A percentile compares a stretch with the other conserved stretches of the same genome.
Conservation (phyloP, 2,888 invertebrate genomes). For the Macaria notata region DNA sequence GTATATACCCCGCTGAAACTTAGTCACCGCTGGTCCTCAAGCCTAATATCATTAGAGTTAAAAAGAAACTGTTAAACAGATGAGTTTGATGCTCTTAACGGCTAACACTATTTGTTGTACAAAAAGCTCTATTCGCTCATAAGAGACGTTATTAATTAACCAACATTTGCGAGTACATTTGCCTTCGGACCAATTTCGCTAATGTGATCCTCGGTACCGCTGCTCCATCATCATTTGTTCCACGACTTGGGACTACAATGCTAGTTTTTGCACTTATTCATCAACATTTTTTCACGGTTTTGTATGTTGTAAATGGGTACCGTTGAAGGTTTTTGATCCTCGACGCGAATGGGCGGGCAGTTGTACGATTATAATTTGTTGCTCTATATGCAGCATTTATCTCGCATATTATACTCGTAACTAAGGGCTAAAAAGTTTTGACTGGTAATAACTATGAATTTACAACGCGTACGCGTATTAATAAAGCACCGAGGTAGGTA, state of each 20-base stretch:
- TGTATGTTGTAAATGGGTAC: conserved; percentile 1
- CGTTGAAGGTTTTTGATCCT: conserved; percentile 15
- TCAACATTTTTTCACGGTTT: conserved; percentile 15
- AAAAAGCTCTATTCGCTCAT: conserved; percentile 19
- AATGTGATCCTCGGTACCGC: conserved; percentile 18
- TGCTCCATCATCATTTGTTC: conserved; percentile 24
- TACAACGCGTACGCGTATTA: too few relatives aligned
- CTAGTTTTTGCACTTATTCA: conserved; percentile 14
- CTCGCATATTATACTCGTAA: too few relatives aligned
- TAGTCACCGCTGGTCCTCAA: not conserved
- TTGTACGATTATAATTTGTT: too few relatives aligned
- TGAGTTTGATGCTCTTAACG: conserved; percentile 26
- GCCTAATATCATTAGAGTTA: not conserved
- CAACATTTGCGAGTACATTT: conserved; percentile 20
- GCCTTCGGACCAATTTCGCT: conserved; percentile 18
- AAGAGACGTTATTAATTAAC: conserved; percentile 20
- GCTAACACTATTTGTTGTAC: conserved; percentile 19
- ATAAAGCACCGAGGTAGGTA: too few relatives aligned
- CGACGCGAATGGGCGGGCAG: too few relatives aligned
- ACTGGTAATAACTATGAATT: too few relatives aligned
- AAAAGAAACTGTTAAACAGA: conserved; percentile 15
- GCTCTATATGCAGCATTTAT: too few relatives aligned
- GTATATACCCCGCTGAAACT: not conserved
- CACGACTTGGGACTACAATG: conserved; percentile 16
- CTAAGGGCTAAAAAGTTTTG: too few relatives aligned